phyloP scores from a whole-genome alignment of 2,888 invertebrate genomes.

The Pandemis cinnamomeana region DNA sequence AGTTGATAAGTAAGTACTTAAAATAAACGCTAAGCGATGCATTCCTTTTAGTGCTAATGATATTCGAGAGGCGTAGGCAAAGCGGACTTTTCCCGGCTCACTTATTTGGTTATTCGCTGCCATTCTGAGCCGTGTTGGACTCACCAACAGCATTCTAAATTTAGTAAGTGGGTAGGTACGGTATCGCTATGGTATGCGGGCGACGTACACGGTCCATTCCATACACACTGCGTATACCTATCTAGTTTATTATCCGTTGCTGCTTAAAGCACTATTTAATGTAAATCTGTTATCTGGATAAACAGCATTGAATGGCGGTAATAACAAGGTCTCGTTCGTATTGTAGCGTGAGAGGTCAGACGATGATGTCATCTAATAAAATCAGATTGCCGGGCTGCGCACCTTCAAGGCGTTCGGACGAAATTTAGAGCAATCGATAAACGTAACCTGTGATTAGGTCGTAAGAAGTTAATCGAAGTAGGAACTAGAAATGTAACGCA shows the following conservation, averaged over 20 bases:
- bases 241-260: no score
- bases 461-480: not conserved
- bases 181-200: slow-evolving; percentile 63
- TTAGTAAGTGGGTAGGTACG: slow-evolving; percentile 53
- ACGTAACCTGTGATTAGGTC: slow-evolving; percentile 7
- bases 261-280: not conserved
- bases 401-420: slow-evolving; percentile 32
- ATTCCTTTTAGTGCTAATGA: slow-evolving; percentile 31
- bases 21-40: slow-evolving; percentile 22
- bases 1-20: not conserved
- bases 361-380: slow-evolving; percentile 45
- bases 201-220: slow-evolving; percentile 45
- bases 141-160: slow-evolving; percentile 66
- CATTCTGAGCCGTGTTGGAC: slow-evolving; percentile 54
- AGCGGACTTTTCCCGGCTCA: slow-evolving; percentile 40
- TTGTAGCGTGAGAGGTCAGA: slow-evolving; percentile 38
- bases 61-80: slow-evolving; percentile 45
- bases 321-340: slow-evolving; percentile 19
- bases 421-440: slow-evolving; percentile 39
- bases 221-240: slow-evolving; percentile 33
- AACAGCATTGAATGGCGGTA: slow-evolving; percentile 3
- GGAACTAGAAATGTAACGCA: not conserved
- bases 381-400: slow-evolving; percentile 19
- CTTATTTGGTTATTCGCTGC: slow-evolving; percentile 53
- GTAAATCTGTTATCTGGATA: slow-evolving; percentile 3